Evolutionary conservation across 64 coral and sea anemone genomes (phyloP).

Genomic region (Porites australiensis): DNA sequence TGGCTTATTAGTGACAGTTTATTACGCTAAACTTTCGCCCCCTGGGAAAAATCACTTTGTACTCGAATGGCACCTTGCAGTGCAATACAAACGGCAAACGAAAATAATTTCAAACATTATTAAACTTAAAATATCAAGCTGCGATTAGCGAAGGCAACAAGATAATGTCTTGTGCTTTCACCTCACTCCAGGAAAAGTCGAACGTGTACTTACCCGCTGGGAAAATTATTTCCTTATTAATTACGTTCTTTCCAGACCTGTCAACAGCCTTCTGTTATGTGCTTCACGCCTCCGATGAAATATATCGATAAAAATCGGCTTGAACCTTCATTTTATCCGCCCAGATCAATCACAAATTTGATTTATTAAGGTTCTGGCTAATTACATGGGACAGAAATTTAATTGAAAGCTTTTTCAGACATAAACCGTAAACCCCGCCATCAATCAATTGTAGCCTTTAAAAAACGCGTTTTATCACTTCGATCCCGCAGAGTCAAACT

Average conservation of each 20-base stretch:
- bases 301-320: neutral
- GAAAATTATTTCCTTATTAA: slow-evolving; percentile 69
- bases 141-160: slow-evolving; percentile 18
- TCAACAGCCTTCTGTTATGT: slow-evolving; percentile 10
- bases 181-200: slow-evolving; percentile 33
- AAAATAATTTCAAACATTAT: slow-evolving; percentile 67
- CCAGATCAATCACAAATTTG: neutral
- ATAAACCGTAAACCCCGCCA: neutral
- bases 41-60: slow-evolving; percentile 41
- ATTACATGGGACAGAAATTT: neutral
- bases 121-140: slow-evolving; percentile 72
- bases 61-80: neutral
- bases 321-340: neutral
- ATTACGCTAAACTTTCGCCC: slow-evolving; percentile 75
- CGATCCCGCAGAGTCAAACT: slow-evolving; percentile 25
- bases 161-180: slow-evolving; percentile 19
- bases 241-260: slow-evolving; percentile 54
- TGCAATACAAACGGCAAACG: slow-evolving; percentile 2
- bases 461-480: neutral
- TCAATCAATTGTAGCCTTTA: neutral
- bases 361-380: slow-evolving; percentile 8
- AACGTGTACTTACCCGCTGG: slow-evolving; percentile 22
- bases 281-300: slow-evolving; percentile 16
- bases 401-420: slow-evolving; percentile 3
- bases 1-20: slow-evolving; percentile 79